Evolutionary conservation across 2,797 vertebrate species (phyloP).

Genomic region (Myotis pilosus): DNA sequence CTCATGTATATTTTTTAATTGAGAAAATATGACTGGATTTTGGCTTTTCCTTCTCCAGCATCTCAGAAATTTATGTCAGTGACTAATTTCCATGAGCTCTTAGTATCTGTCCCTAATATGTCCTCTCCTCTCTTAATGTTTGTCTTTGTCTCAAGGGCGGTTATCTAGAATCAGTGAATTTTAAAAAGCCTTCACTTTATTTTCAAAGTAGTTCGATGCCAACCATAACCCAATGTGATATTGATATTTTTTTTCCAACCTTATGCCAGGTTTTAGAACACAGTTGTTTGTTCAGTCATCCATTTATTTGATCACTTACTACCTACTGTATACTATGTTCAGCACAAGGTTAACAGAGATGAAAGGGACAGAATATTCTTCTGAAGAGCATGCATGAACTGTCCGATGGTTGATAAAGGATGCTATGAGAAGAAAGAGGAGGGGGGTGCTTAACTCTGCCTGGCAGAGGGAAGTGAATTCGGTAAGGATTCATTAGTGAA

Average conservation of each 20-base stretch:
- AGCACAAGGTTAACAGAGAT: background rate
- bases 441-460: background rate
- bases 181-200: background rate
- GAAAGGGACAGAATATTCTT: background rate
- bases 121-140: background rate
- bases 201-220: slow-evolving; percentile 32
- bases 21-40: background rate
- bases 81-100: background rate
- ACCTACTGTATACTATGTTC: background rate
- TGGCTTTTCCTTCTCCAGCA: background rate
- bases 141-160: background rate
- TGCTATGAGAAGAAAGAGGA: background rate
- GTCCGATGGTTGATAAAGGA: background rate
- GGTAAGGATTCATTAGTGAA: background rate
- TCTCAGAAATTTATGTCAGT: slow-evolving; percentile 2
- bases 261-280: background rate
- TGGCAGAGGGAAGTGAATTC: background rate
- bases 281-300: background rate
- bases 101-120: slow-evolving; percentile 48
- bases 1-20: background rate
- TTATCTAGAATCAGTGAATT: slow-evolving; percentile 36
- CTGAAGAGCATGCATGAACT: background rate
- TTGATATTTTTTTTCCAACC: background rate
- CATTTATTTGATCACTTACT: background rate
- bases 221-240: background rate